These are phyloP conservation scores for Leptinotarsa texana DNA, from an alignment of 1,140 invertebrate species.

Conservation along the genomic window DNA sequence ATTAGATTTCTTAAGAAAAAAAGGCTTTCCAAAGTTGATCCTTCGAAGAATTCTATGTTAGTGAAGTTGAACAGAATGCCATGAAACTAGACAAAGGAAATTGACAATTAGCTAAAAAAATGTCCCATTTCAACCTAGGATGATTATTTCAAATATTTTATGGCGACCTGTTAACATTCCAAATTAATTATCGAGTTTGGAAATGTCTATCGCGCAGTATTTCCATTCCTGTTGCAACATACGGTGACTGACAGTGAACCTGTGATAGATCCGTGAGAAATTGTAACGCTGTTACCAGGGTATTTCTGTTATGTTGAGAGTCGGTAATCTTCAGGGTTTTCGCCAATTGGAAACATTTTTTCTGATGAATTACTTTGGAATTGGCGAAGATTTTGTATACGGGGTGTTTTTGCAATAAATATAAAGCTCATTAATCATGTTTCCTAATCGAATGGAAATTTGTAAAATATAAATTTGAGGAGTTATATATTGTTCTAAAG, in stretches of 20 bases:
- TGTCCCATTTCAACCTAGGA: no score
- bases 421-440: constrained; percentile 15
- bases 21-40: neutral
- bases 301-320: neutral
- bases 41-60: neutral
- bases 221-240: no score
- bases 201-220: no score
- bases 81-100: no score
- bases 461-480: constrained; percentile 6
- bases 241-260: constrained; percentile 14
- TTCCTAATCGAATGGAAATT: constrained; percentile 1
- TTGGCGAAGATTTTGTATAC: constrained; percentile 15
- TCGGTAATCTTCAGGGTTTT: neutral
- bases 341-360: neutral
- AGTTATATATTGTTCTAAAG: neutral
- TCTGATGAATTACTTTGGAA: neutral
- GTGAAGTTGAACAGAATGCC: neutral
- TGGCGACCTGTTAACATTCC: no score
- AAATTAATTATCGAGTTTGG: no score
- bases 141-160: no score
- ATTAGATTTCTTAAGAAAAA: neutral
- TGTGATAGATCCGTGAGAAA: constrained; percentile 31
- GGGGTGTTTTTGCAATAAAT: constrained; percentile 39
- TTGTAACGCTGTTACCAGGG: neutral
- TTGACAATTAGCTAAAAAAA: no score